Evolutionary conservation across 2,797 vertebrate genomes (phyloP), one percentile per base, ranked within the genome.

Genomic region (Aselliscus stoliczkanus): DNA sequence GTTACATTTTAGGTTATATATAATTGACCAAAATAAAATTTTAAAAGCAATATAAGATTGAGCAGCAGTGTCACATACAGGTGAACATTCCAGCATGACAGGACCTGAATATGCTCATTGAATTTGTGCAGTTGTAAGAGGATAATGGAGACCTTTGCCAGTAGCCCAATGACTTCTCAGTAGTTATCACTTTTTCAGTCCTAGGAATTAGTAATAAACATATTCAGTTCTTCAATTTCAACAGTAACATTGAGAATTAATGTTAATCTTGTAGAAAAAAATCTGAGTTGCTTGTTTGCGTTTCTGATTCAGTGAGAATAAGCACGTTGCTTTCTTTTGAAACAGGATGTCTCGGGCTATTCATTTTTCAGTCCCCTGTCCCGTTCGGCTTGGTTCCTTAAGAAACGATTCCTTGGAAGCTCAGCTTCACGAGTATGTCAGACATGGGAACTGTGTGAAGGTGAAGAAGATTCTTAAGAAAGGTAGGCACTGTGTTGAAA

Each of bases 391-490:
- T 88, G 99, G 99, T 52, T 97, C 84, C 7, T n/a, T 99, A 13
- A 99, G 91, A 96, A 97, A 96, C 58, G 98, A 98, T 86, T 98
- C 98, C 0, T 73, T 95, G n/a, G 98, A 98, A 47, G 99, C 98
- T 72, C 96, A 98, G 4, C 97, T 99, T 64, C 99, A 99, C 27
- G 98, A 98, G 2, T 98, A 98, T 93, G 98, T 99, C 39, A 97
- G 96, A 97, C 98, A 99, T 84, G 98, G 98, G 39, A 99, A 98
- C 94, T 96, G 98, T 34, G 70, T 84, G 18, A 99, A 99, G 97
- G 97, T 99, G 94, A 99, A 99, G 97, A 99, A 98, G 88, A 97
- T 99, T 31, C 98, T 99, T 20, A 99, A 98, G 90, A 99, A 98
- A 98, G 99, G 99, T 99, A 98, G 98, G 96, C 80, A 29, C 25